Percentiles rank a stretch among this genome's conserved stretches.
These are phyloP conservation scores for Anseranas semipalmata DNA, from an alignment of 2,113 vertebrate species.

Conservation along the genomic window DNA sequence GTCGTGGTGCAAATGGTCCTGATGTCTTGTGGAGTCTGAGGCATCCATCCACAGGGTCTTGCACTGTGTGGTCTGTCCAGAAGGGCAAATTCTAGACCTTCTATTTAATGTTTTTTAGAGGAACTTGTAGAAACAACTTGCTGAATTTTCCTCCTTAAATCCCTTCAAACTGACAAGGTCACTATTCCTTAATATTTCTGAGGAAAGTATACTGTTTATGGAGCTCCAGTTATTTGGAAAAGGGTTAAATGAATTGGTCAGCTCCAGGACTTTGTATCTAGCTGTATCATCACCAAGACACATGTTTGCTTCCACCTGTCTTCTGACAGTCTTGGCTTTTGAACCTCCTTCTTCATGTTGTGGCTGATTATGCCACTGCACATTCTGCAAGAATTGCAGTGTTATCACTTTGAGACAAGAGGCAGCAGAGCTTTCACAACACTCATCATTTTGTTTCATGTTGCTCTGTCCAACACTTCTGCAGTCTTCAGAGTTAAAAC, in stretches of 20 bases:
- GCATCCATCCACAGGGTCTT: neutral
- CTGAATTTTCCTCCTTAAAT: neutral
- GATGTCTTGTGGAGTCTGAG: neutral
- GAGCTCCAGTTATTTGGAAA: neutral
- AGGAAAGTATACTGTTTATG: neutral
- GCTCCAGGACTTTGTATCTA: neutral
- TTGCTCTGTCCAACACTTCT: neutral
- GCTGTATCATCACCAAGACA: neutral
- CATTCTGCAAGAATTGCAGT: neutral
- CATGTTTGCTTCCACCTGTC: neutral
- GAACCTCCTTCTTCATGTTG: neutral
- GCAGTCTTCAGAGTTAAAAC: neutral
- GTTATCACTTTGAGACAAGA: neutral
- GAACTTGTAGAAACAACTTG: neutral
- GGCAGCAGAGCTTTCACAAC: neutral
- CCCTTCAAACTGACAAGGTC: neutral
- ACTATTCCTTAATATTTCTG: neutral
- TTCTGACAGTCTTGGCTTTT: neutral
- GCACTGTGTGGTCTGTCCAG: neutral
- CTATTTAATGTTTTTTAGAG: neutral
- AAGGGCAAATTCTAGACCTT: neutral
- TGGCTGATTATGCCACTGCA: neutral
- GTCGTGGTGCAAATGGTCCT: neutral
- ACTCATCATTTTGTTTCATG: neutral
- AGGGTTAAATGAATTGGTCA: neutral